Evolutionary conservation across 2,888 invertebrate species (phyloP).

Genomic region (Eupithecia subumbrata): DNA sequence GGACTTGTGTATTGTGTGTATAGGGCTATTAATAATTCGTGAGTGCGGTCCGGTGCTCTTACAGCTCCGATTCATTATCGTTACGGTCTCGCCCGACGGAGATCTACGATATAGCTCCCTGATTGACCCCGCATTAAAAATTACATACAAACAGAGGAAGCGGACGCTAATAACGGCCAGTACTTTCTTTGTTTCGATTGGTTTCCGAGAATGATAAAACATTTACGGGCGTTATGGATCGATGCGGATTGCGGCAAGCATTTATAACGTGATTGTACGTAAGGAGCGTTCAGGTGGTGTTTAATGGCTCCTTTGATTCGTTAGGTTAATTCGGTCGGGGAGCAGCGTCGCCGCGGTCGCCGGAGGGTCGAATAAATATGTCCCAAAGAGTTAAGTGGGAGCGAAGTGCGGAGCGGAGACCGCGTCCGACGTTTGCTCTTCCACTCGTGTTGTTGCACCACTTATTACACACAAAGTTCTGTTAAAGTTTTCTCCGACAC

Average conservation of each 20-base stretch:
- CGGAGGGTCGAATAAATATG: slow-evolving; percentile 85
- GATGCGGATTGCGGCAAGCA: slow-evolving; percentile 66
- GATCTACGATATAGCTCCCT: slow-evolving; percentile 82
- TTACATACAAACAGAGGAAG: slow-evolving; percentile 79
- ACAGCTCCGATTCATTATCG: slow-evolving; percentile 81
- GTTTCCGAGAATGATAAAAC: slow-evolving; percentile 73
- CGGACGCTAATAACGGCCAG: slow-evolving; percentile 66
- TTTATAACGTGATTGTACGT: slow-evolving; percentile 72
- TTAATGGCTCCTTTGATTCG: slow-evolving; percentile 78
- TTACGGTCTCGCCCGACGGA: slow-evolving; percentile 78
- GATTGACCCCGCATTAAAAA: slow-evolving; percentile 85
- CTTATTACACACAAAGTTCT: slow-evolving; percentile 85
- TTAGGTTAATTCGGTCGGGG: slow-evolving; percentile 79
- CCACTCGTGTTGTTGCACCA: slow-evolving; percentile 84
- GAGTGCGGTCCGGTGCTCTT: slow-evolving; percentile 81
- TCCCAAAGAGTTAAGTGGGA: slow-evolving; percentile 84
- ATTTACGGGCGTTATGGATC: slow-evolving; percentile 70
- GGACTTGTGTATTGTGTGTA: slow-evolving; percentile 57
- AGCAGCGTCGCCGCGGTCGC: slow-evolving; percentile 74
- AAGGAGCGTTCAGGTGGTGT: slow-evolving; percentile 64
- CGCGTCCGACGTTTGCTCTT: slow-evolving; percentile 84
- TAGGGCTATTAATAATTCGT: slow-evolving; percentile 82
- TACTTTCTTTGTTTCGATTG: slow-evolving; percentile 76
- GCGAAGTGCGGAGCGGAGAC: slow-evolving; percentile 80
- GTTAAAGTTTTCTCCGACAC: slow-evolving; percentile 83